Conservation (phyloP, 2,888 invertebrate species). For the Dysmachus trigonus region DNA sequence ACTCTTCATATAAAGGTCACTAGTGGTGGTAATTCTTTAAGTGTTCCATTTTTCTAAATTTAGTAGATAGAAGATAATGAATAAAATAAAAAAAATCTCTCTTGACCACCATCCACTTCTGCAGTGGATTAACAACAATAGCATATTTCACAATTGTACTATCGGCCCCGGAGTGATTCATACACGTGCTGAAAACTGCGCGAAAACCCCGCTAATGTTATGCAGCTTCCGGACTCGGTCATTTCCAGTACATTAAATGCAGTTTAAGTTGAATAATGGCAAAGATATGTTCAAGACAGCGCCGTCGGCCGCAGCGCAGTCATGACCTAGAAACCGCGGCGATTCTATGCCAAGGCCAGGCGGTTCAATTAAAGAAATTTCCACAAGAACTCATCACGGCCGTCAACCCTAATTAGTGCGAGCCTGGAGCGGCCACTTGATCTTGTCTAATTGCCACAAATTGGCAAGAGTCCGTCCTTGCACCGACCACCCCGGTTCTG, state of each 20-base stretch:
- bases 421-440: background rate
- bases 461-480: conserved; percentile 4
- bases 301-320: background rate
- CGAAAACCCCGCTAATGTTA: background rate
- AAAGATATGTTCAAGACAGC: background rate
- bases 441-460: conserved; percentile 20
- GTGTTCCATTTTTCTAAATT: too few species aligned
- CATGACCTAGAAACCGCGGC: background rate
- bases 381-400: conserved; percentile 23
- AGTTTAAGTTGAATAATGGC: background rate
- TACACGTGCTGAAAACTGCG: background rate
- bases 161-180: background rate
- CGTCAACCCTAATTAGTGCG: conserved; percentile 4
- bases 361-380: background rate
- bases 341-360: conserved; percentile 13
- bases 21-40: too few species aligned
- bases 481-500: background rate
- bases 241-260: conserved; percentile 26
- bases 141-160: background rate
- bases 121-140: background rate
- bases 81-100: background rate
- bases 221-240: background rate
- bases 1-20: too few species aligned
- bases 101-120: background rate
- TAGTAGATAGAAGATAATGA: too few species aligned